These are phyloP conservation scores for Mythimna pallens DNA, from an alignment of 2,888 invertebrate genomes.

Conservation along the genomic window DNA sequence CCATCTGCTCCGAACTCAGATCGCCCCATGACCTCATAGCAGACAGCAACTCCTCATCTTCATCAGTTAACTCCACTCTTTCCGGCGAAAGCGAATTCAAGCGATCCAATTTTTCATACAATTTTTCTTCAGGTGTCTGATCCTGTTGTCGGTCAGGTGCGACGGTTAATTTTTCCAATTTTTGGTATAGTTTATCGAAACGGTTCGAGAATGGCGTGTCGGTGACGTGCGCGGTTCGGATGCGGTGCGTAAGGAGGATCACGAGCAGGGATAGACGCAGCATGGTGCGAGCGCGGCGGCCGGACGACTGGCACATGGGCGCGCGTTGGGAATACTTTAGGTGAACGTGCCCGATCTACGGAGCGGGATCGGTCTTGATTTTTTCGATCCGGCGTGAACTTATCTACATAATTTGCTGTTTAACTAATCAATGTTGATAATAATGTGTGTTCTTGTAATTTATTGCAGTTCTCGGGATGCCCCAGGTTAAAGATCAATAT, in stretches of 20 bases:
- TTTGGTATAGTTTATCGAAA: slow-evolving; percentile 80
- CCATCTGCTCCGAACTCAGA: slow-evolving; percentile 79
- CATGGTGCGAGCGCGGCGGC: slow-evolving; percentile 79
- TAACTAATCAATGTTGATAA: slow-evolving; percentile 2
- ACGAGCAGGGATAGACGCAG: slow-evolving; percentile 76
- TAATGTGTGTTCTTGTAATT: slow-evolving; percentile 5
- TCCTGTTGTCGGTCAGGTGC: slow-evolving; percentile 66
- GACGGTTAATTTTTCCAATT: slow-evolving; percentile 78
- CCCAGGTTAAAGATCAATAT: slow-evolving; percentile 29
- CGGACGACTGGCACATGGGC: slow-evolving; percentile 72
- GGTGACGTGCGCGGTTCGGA: slow-evolving; percentile 79
- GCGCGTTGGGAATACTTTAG: slow-evolving; percentile 55
- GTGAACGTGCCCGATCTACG: slow-evolving; percentile 55
- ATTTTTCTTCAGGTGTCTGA: slow-evolving; percentile 67
- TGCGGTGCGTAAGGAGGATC: slow-evolving; percentile 75
- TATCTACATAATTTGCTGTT: slow-evolving; percentile 30
- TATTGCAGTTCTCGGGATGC: slow-evolving; percentile 20
- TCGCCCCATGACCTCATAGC: slow-evolving; percentile 82
- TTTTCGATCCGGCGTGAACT: slow-evolving; percentile 32
- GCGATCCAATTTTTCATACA: slow-evolving; percentile 80
- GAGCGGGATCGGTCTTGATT: slow-evolving; percentile 38
- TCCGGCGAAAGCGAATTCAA: slow-evolving; percentile 78
- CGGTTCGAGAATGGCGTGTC: slow-evolving; percentile 79
- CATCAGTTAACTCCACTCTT: slow-evolving; percentile 74
- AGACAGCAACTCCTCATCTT: slow-evolving; percentile 82